Base-by-base conservation (phyloP, 1,140 invertebrate genomes). In the Oncopeltus fasciatus region DNA sequence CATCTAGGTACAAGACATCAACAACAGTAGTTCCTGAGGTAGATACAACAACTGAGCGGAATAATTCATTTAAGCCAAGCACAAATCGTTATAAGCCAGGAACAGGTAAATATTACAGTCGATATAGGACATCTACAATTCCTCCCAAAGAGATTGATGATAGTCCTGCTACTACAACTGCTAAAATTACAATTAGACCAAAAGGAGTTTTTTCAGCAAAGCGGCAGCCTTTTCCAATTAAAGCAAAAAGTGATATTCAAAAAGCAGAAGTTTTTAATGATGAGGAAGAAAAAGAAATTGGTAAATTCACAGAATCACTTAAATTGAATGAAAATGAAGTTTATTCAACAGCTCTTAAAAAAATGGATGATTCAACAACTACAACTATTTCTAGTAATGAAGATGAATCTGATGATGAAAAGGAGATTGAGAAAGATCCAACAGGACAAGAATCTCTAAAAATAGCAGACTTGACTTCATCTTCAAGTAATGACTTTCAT, bases 381-480 rank as follows among this genome's bases (percentile, higher is more conserved):
- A 67, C 65, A 2, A 68, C 66, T 2, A 65, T 63, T 57, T 59
- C 63, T 1, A 60, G 57, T 43, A 68, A 68, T 9, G 61, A 67
- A 21, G 61, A 58, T 14, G 28, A 65, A 65, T 14, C 27, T 61
- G 18, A 31, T 24, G 0, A 59, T 14, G 49, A 21, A 0, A 49
- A 65, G 4, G 49, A 62, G n/a, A 53, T 56, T 20, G 60, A 65
- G 2, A 28, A 18, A 24, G 62, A 60, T 53, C 66, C 75, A 2
- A 73, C 74, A 44, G 74, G 69, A 9, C 72, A 73, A 29, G 75
- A 72, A 18, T 62, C 62, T 8, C 47, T 64, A 64, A 76, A 74
- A 57, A 74, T 78, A 0, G 75, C 76, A n/a, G 76, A 77, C 56
- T 66, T 78, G 16, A 78, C 77, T 9, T 77, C 74, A 60, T 77